A percentile compares a stretch with the other conserved stretches of the same genome.
Conservation (phyloP, 2,113 vertebrate genomes). For the Lucifuga dentata region DNA sequence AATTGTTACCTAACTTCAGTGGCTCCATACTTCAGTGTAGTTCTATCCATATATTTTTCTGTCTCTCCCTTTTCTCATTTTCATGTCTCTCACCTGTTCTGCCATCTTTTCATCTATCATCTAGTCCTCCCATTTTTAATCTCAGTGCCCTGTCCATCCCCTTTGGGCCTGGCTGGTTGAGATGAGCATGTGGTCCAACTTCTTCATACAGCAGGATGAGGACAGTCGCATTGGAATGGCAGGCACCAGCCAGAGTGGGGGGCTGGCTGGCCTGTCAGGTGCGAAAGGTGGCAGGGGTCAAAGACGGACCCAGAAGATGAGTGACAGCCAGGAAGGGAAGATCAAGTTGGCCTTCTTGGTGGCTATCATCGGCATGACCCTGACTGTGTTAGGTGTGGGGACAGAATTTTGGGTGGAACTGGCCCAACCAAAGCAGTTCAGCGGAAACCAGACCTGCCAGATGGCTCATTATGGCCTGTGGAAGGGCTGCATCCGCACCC, state of each 20-base stretch:
- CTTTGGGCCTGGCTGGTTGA: neutral
- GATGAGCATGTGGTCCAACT: slow-evolving; percentile 91
- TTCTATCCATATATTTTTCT: slow-evolving; percentile 36
- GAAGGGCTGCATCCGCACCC: slow-evolving; percentile 88
- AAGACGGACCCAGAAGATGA: slow-evolving; percentile 83
- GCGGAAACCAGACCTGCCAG: slow-evolving; percentile 85
- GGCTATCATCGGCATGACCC: slow-evolving; percentile 83
- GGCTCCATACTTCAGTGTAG: slow-evolving; percentile 12
- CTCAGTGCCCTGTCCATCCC: neutral
- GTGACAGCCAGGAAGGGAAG: slow-evolving; percentile 86
- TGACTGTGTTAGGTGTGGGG: slow-evolving; percentile 88
- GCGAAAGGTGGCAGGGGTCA: slow-evolving; percentile 58
- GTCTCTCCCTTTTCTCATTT: neutral
- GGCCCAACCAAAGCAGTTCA: slow-evolving; percentile 83
- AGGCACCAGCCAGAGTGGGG: slow-evolving; percentile 56
- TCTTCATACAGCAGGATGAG: slow-evolving; percentile 87
- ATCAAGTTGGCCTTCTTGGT: slow-evolving; percentile 88
- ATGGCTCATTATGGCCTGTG: slow-evolving; percentile 89
- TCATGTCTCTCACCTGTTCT: neutral
- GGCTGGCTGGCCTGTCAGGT: slow-evolving; percentile 59
- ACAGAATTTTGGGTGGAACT: slow-evolving; percentile 94
- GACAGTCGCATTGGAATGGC: slow-evolving; percentile 76
- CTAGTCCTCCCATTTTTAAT: slow-evolving; percentile 2
- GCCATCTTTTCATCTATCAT: slow-evolving; percentile 7
- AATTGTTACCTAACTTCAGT: slow-evolving; percentile 41